A percentile compares a stretch with the other conserved stretches of the same genome.
These are phyloP conservation scores for Nomia melanderi DNA, from an alignment of 1,140 invertebrate species.

Conservation along the genomic window DNA sequence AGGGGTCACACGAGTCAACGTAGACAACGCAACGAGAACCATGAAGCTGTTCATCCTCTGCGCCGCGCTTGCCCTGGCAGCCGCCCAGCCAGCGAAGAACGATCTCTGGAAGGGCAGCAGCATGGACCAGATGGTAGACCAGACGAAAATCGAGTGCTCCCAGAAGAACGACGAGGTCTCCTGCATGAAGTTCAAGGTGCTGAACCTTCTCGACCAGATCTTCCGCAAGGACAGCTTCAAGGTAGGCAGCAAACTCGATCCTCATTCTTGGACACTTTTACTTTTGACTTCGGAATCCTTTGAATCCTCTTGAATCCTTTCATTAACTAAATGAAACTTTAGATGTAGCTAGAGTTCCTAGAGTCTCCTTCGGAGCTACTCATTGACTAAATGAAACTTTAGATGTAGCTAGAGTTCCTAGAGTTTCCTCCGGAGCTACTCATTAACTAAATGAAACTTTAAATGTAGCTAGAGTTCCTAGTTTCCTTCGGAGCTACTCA, in stretches of 20 bases:
- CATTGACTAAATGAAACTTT: no score
- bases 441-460: no score
- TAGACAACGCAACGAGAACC: background rate
- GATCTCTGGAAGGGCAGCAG: slow-evolving; percentile 86
- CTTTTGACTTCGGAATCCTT: no score
- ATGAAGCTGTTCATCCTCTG: slow-evolving; percentile 73
- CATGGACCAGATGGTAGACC: slow-evolving; percentile 87
- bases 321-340: no score
- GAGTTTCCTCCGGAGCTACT: no score
- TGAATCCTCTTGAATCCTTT: no score
- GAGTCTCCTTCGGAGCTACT: no score
- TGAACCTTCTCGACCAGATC: slow-evolving; percentile 88
- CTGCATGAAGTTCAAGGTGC: slow-evolving; percentile 90
- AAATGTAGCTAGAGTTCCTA: no score
- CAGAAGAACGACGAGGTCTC: slow-evolving; percentile 88
- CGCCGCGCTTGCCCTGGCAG: slow-evolving; percentile 75
- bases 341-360: no score
- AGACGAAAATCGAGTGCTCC: slow-evolving; percentile 86
- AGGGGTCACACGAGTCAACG: slow-evolving; percentile 12
- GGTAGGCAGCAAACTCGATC: slow-evolving; percentile 80
- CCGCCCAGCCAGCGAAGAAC: slow-evolving; percentile 84
- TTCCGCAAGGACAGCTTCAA: slow-evolving; percentile 89
- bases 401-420: no score
- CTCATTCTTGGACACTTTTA: no score
- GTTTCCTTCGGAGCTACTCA: no score